Base-by-base conservation (phyloP, 1,140 invertebrate genomes). In the Olivierus martensii region DNA sequence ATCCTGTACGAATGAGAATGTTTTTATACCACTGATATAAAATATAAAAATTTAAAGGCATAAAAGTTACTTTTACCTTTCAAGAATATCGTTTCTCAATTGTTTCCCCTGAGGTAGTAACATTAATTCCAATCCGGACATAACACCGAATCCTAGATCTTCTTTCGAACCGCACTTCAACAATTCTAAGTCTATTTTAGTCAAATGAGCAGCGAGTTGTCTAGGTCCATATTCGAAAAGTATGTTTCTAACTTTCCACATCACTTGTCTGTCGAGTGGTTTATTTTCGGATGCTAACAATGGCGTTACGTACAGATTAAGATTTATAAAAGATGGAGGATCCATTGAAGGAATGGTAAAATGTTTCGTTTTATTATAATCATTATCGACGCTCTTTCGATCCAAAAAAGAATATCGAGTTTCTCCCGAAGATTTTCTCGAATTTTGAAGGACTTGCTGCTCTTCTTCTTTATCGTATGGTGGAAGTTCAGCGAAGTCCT, bases 121-220 rank as follows among this genome's bases (percentile, higher is more conserved):
- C 41, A 84, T 75, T 2, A 92, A 64, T 67, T 92, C 88, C 15
- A 95, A 70, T 0, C 87, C 88, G 28, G 81, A 83, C 87, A 10
- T 61, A 63, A 2, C 79, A 65, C 2, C 77, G 75, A 34, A 72
- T 88, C 60, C 89, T 83, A 0, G 60, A 62, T 77, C 69, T 35
- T 61, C 46, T 5, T 68, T 67, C 52, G 58, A 61, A 28, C 61
- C 71, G 19, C 79, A 76, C 55, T 82, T 75, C 42, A 84, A 70
- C 49, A 85, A 65, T 43, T 79, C 77, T 43, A 87, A 71, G 70
- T 95, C 89, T 14, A 84, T 78, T 59, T 80, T 79, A 0, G 87
- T 91, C 58, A 93, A 71, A 64, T 92, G 87, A 61, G 82, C 83
- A 2, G 89, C 88, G 34, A 93, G 66, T 19, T 86, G 76, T 54